Evolutionary conservation across 2,888 invertebrate genomes (phyloP), one percentile per base, ranked within the genome.

Genomic region (Heliconius charithonia): DNA sequence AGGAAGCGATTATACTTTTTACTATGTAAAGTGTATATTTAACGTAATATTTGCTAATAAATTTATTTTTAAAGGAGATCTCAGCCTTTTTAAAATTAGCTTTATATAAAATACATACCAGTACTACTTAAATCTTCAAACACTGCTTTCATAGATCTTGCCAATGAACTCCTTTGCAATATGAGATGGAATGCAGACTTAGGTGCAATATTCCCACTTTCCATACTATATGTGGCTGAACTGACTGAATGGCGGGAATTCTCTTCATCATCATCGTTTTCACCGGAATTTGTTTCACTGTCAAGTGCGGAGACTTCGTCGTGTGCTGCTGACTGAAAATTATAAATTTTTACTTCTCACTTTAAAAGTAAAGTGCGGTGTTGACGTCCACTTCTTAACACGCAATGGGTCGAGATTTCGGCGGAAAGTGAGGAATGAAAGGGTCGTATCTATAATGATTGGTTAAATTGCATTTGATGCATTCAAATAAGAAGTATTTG

Each of bases 91-190:
- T 59, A 59, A 13, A 66, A 32, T 66, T 6, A 25, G 6, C 0
- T 19, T 41, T 3, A 29, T 41, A 10, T 25, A 37, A 22, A 41
- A 51, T 22, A 80, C 84, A 83, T 84, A 95, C 96, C 96, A 82
- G 96, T 96, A 84, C 95, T 96, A 86, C 96, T 96, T 2, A 97
- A 95, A 88, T 97, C 97, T 85, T 97, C 97, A 90, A 97, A 98
- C 25, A 98, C 97, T 79, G 96, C 96, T 88, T 98, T 98, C 85
- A 99, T 96, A 83, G 98, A 97, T 84, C 96, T 96, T 0, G 99
- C 99, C 72, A 99, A 92, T 7, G 96, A 96, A 87, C 98, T 98
- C 82, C 97, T 96, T 85, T 97, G 97, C 66, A 98, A 93, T 85
- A 98, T 98, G 22, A 97, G 94, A 86, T 97, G 97, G 87, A 98